Conservation (phyloP, 2,113 vertebrate species). For the Carollia perspicillata region DNA sequence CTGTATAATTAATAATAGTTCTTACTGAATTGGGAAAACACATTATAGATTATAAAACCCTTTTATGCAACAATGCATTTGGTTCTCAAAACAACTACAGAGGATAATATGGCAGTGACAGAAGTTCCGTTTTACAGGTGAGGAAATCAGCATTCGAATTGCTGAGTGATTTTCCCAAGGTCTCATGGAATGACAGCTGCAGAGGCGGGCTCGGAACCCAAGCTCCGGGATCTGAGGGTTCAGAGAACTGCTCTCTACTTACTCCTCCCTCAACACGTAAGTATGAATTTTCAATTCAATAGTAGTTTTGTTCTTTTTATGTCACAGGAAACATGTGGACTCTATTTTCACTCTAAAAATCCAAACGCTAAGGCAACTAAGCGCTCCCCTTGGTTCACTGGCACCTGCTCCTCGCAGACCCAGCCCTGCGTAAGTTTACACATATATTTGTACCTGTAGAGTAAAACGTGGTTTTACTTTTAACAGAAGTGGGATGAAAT, state of each 20-base stretch:
- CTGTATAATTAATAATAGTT: neutral
- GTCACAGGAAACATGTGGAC: neutral
- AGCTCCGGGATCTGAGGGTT: neutral
- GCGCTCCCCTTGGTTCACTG: too few relatives aligned
- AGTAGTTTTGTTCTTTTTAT: neutral
- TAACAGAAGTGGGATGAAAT: neutral
- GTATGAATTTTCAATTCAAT: neutral
- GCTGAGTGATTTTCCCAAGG: neutral
- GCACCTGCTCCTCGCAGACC: neutral
- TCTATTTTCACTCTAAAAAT: neutral
- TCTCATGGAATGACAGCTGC: neutral
- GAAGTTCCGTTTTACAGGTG: neutral
- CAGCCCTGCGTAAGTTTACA: neutral
- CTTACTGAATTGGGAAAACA: neutral
- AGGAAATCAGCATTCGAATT: neutral
- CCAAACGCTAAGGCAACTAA: neutral
- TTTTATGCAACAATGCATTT: neutral
- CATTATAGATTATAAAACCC: neutral
- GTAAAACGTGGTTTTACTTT: neutral
- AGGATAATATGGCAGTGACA: accelerated
- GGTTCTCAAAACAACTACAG: neutral
- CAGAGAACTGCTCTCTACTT: neutral
- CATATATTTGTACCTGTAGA: neutral
- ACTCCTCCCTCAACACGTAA: neutral
- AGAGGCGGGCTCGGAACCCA: neutral